Evolutionary conservation across 2,797 vertebrate genomes (phyloP).

Genomic region (Semotilus atromaculatus): DNA sequence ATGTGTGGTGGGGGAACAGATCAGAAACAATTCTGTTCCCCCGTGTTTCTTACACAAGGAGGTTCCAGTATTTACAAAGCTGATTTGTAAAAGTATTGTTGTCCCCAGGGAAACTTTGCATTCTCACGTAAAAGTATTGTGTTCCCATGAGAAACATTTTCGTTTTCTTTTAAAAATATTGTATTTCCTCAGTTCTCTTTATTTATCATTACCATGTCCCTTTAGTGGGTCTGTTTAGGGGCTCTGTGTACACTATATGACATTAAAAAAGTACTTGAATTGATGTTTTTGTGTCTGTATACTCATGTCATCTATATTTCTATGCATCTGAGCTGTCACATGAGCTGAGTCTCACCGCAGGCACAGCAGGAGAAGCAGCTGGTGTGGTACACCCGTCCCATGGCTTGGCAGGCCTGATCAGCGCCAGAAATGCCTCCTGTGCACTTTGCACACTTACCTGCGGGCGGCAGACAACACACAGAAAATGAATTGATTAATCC

Average conservation of each 20-base stretch:
- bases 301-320: background rate
- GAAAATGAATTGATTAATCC: no score
- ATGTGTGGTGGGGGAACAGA: no score
- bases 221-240: background rate
- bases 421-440: constrained; percentile 49
- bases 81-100: no score
- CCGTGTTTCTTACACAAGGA: no score
- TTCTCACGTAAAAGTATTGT: background rate
- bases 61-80: no score
- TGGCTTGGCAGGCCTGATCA: constrained; percentile 80
- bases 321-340: background rate
- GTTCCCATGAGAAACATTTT: background rate
- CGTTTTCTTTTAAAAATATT: background rate
- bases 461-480: background rate
- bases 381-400: constrained; percentile 86
- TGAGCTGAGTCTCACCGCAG: constrained; percentile 71
- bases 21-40: no score
- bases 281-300: background rate
- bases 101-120: no score
- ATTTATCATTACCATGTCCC: background rate
- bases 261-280: background rate
- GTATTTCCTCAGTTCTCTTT: background rate
- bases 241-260: background rate
- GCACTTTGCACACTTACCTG: constrained; percentile 69
- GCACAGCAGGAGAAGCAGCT: constrained; percentile 85